Evolutionary conservation across 2,888 invertebrate species (phyloP), one percentile per base, ranked within the genome.

Genomic region (Dynastes hyllus): DNA sequence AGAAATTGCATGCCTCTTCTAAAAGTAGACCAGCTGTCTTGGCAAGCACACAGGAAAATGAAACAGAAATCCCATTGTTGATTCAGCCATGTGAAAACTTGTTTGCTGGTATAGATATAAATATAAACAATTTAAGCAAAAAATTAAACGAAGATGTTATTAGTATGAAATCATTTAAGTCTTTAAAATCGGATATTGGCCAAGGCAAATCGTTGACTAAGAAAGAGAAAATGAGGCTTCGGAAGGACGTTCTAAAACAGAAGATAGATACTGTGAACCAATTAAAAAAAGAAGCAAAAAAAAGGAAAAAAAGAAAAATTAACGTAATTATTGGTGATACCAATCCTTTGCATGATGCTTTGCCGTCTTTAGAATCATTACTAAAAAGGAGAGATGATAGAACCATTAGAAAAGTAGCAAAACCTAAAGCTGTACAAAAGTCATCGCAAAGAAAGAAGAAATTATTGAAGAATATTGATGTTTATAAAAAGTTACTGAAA

Each of bases 161-260:
- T 78, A 87, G 86, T 83, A 81, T 86, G 5, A 85, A 84, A 82
- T 87, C 87, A 5, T 84, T 83, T 67, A 87, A 87, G 81, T 87
- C 87, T 5, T 37, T 82, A 2, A 87, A 87, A 83, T 86, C 85
- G 0, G 84, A 85, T 63, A 80, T 81, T 81, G 0, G 82, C 76
- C 11, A 63, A 63, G 80, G 81, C 2, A 85, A 81, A 65, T 75
- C 78, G 22, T 78, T 87, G 40, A 80, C 85, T 2, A 88, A 88
- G 79, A 88, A 87, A 79, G 86, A 88, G 3, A 88, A 88, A 82
- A 53, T 86, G 6, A 85, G 85, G 78, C 78, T 87, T 27, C 84
- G 86, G 61, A 81, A 85, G 50, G 84, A 87, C 63, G 76, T 86
- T 22, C 82, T 88, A 37, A 66, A 87, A 76, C 83, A 85, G 76